phyloP scores from a whole-genome alignment of 1,140 invertebrate genomes.

The Tetramorium parvispinum region DNA sequence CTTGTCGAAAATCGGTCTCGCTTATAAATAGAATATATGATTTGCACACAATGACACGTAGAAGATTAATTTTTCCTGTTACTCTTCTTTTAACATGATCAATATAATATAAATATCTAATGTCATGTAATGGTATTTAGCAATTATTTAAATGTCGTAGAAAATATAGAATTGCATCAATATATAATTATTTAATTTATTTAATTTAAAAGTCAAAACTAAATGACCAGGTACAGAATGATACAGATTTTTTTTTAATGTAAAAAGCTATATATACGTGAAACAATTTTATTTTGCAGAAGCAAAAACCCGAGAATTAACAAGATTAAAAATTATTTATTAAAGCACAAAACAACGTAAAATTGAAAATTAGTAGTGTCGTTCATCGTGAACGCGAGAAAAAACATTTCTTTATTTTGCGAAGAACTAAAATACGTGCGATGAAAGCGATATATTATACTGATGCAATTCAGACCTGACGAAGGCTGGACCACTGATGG shows the following conservation, averaged over 20 bases:
- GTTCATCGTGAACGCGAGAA: background rate
- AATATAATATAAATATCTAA: background rate
- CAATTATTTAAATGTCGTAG: background rate
- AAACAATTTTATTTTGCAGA: background rate
- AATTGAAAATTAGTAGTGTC: background rate
- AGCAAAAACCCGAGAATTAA: background rate
- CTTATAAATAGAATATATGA: background rate
- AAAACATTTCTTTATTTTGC: background rate
- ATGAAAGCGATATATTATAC: background rate
- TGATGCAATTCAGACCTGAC: conserved; percentile 4
- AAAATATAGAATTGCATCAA: background rate
- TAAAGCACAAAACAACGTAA: background rate
- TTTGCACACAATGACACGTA: background rate
- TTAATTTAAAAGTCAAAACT: background rate
- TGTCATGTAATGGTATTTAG: too few relatives aligned
- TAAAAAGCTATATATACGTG: background rate
- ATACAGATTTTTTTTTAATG: background rate
- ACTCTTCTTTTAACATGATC: background rate
- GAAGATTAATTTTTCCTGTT: background rate
- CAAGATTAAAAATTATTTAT: background rate
- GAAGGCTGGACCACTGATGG: conserved; percentile 81
- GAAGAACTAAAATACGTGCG: background rate
- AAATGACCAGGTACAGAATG: too few relatives aligned
- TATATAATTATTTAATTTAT: background rate
- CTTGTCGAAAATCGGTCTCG: conserved; percentile 14